phyloP scores from a whole-genome alignment of 1,140 invertebrate genomes.

The Thaumatotibia leucotreta region DNA sequence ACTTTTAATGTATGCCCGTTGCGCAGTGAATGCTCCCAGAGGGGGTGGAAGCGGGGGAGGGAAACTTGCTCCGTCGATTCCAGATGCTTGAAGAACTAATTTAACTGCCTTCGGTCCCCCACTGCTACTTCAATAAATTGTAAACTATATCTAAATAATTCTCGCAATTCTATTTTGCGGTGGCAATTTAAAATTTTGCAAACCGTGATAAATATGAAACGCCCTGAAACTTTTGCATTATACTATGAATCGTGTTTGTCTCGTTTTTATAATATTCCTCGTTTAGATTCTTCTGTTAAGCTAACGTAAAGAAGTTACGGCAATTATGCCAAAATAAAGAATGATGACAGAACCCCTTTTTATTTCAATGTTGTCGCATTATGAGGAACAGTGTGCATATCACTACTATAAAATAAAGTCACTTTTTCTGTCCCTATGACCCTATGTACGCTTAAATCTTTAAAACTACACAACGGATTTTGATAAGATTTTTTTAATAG shows the following conservation, averaged over 20 bases:
- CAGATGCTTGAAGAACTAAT: constrained; percentile 70
- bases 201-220: background rate
- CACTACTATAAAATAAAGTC: no score
- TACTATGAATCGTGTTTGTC: background rate
- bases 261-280: background rate
- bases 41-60: constrained; percentile 21
- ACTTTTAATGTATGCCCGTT: constrained; percentile 69
- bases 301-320: no score
- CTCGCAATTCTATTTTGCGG: constrained; percentile 28
- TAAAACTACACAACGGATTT: no score
- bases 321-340: no score
- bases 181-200: background rate
- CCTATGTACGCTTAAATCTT: no score
- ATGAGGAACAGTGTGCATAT: no score
- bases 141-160: constrained; percentile 46
- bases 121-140: constrained; percentile 67
- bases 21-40: constrained; percentile 36
- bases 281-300: background rate
- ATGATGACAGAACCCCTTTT: no score
- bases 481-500: no score
- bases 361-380: no score
- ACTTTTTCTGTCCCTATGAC: no score
- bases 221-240: background rate
- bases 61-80: constrained; percentile 64
- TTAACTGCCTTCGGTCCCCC: constrained; percentile 58